Evolutionary conservation across 2,113 vertebrate species (phyloP).

Genomic region (Trichomycterus rosablanca): DNA sequence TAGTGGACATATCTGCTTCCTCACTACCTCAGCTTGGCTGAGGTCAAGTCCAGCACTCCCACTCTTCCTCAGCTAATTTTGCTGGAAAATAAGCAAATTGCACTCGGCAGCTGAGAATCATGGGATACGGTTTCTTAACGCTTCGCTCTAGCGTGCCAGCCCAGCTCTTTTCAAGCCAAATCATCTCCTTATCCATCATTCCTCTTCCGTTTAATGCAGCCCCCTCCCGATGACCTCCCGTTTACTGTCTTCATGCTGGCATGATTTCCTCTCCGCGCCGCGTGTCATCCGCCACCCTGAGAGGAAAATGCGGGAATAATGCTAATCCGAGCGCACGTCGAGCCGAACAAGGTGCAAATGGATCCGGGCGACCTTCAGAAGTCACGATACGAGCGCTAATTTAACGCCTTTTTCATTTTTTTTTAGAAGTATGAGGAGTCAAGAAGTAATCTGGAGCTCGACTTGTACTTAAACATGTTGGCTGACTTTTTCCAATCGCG

Average conservation of each 20-base stretch:
- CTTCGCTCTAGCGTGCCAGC: constrained; percentile 10
- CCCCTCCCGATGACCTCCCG: constrained; percentile 9
- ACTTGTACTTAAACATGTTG: constrained; percentile 28
- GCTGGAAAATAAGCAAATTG: constrained; percentile 31
- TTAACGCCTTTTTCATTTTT: constrained; percentile 22
- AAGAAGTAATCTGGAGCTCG: constrained; percentile 6
- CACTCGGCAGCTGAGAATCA: neutral
- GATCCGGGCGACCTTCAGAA: constrained; percentile 22
- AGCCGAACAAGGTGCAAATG: constrained; percentile 15
- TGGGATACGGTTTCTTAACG: neutral
- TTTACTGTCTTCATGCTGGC: neutral
- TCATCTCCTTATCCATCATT: constrained; percentile 8
- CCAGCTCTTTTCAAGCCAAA: constrained; percentile 19
- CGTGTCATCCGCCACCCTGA: constrained; percentile 1
- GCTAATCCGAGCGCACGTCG: constrained; percentile 25
- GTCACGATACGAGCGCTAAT: neutral
- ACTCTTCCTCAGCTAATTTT: constrained; percentile 11
- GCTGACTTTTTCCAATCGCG: constrained; percentile 17
- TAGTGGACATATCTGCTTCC: too few relatives aligned
- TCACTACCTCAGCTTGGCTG: neutral
- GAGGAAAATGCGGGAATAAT: constrained; percentile 27
- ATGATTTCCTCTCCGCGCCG: constrained; percentile 17
- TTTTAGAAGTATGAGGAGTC: neutral
- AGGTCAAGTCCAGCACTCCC: neutral
- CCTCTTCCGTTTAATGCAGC: constrained; percentile 5